phyloP scores from a whole-genome alignment of 1,140 invertebrate genomes.

The honey bee (Apis mellifera) region Amel_HAv3.1 CM009941.2:3058501-3059000 shows the following conservation, averaged over 20 bases:
- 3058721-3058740: conserved; percentile 47
- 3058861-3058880: conserved; percentile 46
- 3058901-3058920: conserved; percentile 61
- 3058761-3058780: neutral
- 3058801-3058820: neutral
- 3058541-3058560: conserved; percentile 4
- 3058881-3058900: conserved; percentile 55
- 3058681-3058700: neutral
- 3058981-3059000: neutral
- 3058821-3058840: neutral
- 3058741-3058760: neutral
- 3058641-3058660: neutral
- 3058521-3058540: conserved; percentile 6
- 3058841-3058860: conserved; percentile 33
- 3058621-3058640: too few relatives aligned
- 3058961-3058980: conserved; percentile 15
- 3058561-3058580: neutral
- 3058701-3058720: conserved; percentile 18
- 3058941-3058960: conserved; percentile 50
- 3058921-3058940: conserved; percentile 63
- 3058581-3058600: conserved; percentile 40
- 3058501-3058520: conserved; percentile 32
- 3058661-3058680: neutral
- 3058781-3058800: neutral
- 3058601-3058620: neutral